These are phyloP conservation scores for Sebastes alutus DNA, from an alignment of 2,797 vertebrate genomes.

Conservation along the genomic window DNA sequence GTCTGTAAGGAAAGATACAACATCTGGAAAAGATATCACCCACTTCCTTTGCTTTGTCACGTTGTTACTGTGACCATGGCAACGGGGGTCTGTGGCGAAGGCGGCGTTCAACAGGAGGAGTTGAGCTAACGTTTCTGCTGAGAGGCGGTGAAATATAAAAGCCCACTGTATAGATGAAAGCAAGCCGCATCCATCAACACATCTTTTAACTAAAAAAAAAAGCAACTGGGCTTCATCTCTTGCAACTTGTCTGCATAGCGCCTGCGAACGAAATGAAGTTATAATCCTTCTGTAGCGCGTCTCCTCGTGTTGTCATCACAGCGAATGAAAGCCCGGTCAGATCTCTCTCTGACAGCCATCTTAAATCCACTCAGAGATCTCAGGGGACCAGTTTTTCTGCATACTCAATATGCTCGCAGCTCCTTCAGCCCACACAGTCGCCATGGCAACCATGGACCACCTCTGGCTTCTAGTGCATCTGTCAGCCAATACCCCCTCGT, in stretches of 20 bases:
- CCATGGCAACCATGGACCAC: slow-evolving; percentile 84
- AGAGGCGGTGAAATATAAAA: slow-evolving; percentile 28
- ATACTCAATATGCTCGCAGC: slow-evolving; percentile 81
- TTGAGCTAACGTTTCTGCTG: slow-evolving; percentile 8
- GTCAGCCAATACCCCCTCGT: slow-evolving; percentile 32
- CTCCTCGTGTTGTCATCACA: slow-evolving; percentile 27
- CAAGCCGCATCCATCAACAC: neutral
- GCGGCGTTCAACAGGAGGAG: slow-evolving; percentile 37
- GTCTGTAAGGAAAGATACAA: slow-evolving; percentile 30
- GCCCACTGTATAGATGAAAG: slow-evolving; percentile 19
- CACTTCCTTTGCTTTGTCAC: slow-evolving; percentile 59
- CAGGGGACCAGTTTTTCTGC: slow-evolving; percentile 80
- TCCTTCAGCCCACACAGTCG: slow-evolving; percentile 79
- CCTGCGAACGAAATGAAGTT: slow-evolving; percentile 13
- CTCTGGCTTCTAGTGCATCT: slow-evolving; percentile 70
- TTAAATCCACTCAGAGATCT: slow-evolving; percentile 77
- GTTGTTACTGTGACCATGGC: slow-evolving; percentile 64
- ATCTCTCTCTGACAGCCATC: slow-evolving; percentile 68
- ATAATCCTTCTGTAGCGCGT: neutral
- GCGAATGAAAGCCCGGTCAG: slow-evolving; percentile 36
- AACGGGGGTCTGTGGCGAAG: slow-evolving; percentile 44
- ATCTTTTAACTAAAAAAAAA: neutral
- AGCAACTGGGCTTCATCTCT: neutral
- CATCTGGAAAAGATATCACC: slow-evolving; percentile 64
- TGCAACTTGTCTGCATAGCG: neutral